Evolutionary conservation across 2,113 vertebrate species (phyloP).

Genomic region (Trogon surrucura): DNA sequence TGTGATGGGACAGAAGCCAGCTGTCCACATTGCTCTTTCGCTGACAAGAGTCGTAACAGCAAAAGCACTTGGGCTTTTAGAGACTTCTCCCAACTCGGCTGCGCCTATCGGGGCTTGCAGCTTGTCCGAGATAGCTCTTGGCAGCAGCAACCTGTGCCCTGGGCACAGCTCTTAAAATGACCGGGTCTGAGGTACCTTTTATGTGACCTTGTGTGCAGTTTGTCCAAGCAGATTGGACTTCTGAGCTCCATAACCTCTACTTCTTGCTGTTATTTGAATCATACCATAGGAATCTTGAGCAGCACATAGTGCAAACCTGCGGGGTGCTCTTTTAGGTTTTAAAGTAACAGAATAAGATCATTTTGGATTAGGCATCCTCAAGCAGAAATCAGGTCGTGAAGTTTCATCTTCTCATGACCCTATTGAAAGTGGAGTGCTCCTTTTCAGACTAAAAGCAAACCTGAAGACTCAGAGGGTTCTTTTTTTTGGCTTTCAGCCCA

Average conservation of each 20-base stretch:
- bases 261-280: conserved; percentile 36
- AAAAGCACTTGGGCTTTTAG: not conserved
- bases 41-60: not conserved
- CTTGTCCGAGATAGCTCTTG: conserved; percentile 35
- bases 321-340: not conserved
- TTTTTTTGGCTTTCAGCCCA: not conserved
- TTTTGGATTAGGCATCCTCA: not conserved
- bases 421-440: not conserved
- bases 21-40: not conserved
- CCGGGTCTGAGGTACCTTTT: not conserved
- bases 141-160: conserved; percentile 3
- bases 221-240: not conserved
- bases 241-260: not conserved
- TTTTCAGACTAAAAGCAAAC: conserved; percentile 23
- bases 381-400: not conserved
- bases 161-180: not conserved
- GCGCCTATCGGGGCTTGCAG: not conserved
- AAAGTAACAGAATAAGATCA: not conserved
- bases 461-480: not conserved
- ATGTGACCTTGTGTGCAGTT: not conserved
- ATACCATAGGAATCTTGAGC: not conserved
- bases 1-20: conserved; percentile 8
- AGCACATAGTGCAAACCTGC: not conserved
- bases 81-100: conserved; percentile 18
- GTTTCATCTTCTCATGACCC: not conserved